phyloP scores from a whole-genome alignment of 53 echinoderm and acorn worm genomes.

The Antedon mediterranea region DNA sequence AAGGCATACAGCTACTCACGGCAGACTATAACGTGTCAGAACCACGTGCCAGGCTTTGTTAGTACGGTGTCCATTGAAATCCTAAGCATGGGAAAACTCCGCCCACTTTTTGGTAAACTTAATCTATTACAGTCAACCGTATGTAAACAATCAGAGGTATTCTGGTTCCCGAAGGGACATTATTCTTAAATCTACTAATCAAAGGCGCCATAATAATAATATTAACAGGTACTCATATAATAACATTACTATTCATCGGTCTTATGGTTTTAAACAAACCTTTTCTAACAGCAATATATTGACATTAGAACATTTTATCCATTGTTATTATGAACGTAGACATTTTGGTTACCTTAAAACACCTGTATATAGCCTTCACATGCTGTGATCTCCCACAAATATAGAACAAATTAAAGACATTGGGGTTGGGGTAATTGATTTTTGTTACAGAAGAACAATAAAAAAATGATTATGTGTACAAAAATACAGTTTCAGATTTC shows the following conservation, averaged over 20 bases:
- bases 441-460: too few species aligned
- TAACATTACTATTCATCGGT: neutral
- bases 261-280: neutral
- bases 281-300: too few species aligned
- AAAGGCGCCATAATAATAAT: neutral
- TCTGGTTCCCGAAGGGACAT: conserved; percentile 24
- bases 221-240: neutral
- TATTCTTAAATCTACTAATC: neutral
- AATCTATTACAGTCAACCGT: conserved; percentile 42
- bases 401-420: too few species aligned
- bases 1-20: neutral
- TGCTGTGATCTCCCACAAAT: too few species aligned
- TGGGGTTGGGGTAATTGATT: too few species aligned
- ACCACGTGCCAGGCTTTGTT: neutral
- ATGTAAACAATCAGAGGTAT: conserved; percentile 41
- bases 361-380: too few species aligned
- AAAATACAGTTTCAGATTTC: too few species aligned
- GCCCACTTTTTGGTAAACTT: conserved; percentile 26
- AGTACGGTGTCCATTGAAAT: neutral
- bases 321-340: too few species aligned
- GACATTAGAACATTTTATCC: too few species aligned
- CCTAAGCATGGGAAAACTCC: conserved; percentile 49
- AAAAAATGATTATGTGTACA: too few species aligned
- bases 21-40: conserved; percentile 5
- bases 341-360: too few species aligned